phyloP scores from a whole-genome alignment of 2,888 invertebrate genomes.

The Lycaena phlaeas region DNA sequence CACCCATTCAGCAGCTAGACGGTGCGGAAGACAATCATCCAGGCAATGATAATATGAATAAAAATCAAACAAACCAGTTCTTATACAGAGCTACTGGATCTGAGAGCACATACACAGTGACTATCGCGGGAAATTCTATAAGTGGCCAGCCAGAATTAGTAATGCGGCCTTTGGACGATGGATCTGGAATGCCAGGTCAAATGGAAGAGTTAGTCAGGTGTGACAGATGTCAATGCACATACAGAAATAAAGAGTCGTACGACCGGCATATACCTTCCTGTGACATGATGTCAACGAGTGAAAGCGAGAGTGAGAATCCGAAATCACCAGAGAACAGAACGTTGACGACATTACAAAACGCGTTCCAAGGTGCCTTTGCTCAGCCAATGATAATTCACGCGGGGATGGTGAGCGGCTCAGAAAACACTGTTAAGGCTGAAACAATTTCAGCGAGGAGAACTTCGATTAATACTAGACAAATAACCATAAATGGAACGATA shows the following conservation, averaged over 20 bases:
- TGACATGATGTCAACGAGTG: slow-evolving; percentile 84
- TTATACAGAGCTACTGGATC: slow-evolving; percentile 62
- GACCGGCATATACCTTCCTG: slow-evolving; percentile 84
- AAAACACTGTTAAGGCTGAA: slow-evolving; percentile 63
- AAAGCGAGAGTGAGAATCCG: slow-evolving; percentile 84
- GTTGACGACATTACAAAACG: slow-evolving; percentile 62
- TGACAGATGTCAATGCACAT: slow-evolving; percentile 89
- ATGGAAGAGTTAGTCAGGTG: slow-evolving; percentile 87
- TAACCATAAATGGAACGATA: slow-evolving; percentile 68
- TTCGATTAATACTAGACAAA: slow-evolving; percentile 66
- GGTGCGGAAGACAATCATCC: slow-evolving; percentile 77
- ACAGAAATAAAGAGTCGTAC: slow-evolving; percentile 86
- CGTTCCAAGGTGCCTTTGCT: slow-evolving; percentile 64
- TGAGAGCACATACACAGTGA: slow-evolving; percentile 62
- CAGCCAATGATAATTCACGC: slow-evolving; percentile 67
- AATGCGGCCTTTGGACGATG: slow-evolving; percentile 59
- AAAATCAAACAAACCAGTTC: slow-evolving; percentile 54
- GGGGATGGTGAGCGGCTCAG: slow-evolving; percentile 57
- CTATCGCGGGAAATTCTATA: slow-evolving; percentile 65
- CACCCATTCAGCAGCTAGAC: slow-evolving; percentile 77
- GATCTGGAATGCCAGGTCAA: slow-evolving; percentile 47
- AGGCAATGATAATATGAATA: slow-evolving; percentile 41
- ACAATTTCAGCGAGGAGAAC: slow-evolving; percentile 61
- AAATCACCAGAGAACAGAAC: slow-evolving; percentile 70
- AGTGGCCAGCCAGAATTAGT: slow-evolving; percentile 62